Percentiles rank a stretch among this genome's conserved stretches.
Conservation (phyloP, 2,797 vertebrate species). For the Gila robusta region DNA sequence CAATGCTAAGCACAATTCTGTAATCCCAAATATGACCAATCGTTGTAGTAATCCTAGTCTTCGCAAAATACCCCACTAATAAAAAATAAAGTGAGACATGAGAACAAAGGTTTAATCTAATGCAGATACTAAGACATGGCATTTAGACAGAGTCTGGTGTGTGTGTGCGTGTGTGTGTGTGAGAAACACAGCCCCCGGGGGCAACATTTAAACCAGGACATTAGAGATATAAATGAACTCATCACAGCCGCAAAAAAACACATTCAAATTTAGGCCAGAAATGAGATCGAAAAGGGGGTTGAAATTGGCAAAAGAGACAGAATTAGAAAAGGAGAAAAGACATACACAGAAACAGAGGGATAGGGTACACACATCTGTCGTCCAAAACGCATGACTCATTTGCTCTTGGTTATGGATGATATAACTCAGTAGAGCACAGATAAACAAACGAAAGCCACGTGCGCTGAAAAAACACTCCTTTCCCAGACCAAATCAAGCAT, state of each 20-base stretch:
- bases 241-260: constrained; percentile 28
- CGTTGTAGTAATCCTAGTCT: background rate
- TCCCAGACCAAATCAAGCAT: background rate
- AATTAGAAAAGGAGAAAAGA: constrained; percentile 2
- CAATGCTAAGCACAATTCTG: background rate
- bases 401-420: constrained; percentile 47
- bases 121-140: background rate
- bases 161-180: background rate
- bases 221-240: constrained; percentile 36
- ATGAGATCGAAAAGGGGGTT: background rate
- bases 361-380: constrained; percentile 33
- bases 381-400: constrained; percentile 57
- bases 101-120: background rate
- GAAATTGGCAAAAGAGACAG: background rate
- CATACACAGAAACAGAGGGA: constrained; percentile 13
- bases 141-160: background rate
- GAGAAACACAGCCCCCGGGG: background rate
- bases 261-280: constrained; percentile 34
- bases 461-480: background rate
- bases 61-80: background rate
- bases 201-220: constrained; percentile 48
- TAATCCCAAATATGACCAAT: background rate
- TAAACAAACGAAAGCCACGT: constrained; percentile 17
- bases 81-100: background rate
- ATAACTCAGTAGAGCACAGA: constrained; percentile 34